A percentile compares a stretch with the other conserved stretches of the same genome.
These are phyloP conservation scores for Nyctereutes procyonoides DNA, from an alignment of 2,113 vertebrate species.

Conservation along the genomic window DNA sequence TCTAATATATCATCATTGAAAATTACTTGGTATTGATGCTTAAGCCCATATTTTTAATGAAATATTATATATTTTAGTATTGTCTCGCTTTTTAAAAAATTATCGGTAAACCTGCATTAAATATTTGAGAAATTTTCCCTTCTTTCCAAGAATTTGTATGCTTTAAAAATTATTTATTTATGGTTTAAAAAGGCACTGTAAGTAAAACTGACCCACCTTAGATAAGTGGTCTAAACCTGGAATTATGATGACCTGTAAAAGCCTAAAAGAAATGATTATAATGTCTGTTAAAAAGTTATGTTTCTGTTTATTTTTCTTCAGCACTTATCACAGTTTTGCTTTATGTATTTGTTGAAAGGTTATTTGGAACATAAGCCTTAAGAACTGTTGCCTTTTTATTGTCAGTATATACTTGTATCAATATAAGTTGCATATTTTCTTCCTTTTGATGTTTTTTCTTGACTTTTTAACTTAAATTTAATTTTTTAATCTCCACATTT, in stretches of 20 bases:
- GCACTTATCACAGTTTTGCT: neutral
- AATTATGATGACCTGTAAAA: neutral
- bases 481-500: neutral
- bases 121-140: neutral
- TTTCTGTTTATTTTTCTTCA: neutral
- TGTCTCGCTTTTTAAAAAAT: neutral
- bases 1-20: neutral
- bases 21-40: neutral
- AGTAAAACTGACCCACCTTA: neutral
- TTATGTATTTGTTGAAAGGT: neutral
- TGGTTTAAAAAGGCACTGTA: neutral
- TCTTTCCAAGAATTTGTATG: neutral
- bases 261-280: neutral
- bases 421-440: neutral
- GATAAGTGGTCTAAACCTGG: neutral
- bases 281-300: neutral
- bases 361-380: neutral
- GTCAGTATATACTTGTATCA: neutral
- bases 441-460: neutral
- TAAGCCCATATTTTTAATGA: neutral
- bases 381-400: neutral
- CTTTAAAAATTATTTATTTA: neutral
- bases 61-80: neutral
- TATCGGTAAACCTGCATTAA: neutral
- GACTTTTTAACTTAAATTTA: neutral